Conservation (phyloP, 2,113 vertebrate genomes). For the Eubucco bourcierii region DNA sequence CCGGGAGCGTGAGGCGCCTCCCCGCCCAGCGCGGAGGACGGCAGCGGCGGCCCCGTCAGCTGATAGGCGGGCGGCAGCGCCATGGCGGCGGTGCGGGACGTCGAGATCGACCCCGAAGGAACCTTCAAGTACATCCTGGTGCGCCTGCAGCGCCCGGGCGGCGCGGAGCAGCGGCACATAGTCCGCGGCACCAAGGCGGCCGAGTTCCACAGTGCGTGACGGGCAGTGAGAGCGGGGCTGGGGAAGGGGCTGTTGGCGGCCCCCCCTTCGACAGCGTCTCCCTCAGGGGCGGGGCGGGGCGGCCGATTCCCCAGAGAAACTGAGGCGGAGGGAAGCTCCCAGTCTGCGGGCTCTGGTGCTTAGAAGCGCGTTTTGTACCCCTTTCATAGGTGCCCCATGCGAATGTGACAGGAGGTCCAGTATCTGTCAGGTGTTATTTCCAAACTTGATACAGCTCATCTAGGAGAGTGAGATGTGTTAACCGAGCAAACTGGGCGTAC, state of each 20-base stretch:
- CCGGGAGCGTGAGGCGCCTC: not conserved
- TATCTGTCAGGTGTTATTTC: fast-evolving
- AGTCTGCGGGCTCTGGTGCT: not conserved
- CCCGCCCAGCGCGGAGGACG: not conserved
- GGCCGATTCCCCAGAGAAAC: not conserved
- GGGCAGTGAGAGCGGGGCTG: not conserved
- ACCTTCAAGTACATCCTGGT: constrained; percentile 89
- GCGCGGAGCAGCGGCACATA: constrained; percentile 76
- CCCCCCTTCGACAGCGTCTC: no score
- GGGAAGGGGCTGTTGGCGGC: not conserved
- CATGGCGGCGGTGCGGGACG: constrained; percentile 74
- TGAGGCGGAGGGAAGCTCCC: not conserved
- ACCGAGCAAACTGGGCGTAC: not conserved
- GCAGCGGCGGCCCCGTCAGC: not conserved
- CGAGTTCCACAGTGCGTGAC: constrained; percentile 88
- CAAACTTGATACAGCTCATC: fast-evolving
- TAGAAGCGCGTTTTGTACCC: fast-evolving
- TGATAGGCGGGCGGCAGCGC: not conserved
- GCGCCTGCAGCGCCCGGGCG: constrained; percentile 78
- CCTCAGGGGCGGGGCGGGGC: not conserved
- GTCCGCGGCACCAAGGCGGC: constrained; percentile 86
- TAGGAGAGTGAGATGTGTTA: fast-evolving
- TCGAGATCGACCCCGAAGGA: constrained; percentile 84
- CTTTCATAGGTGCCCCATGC: fast-evolving
- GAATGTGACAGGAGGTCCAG: fast-evolving